These are phyloP conservation scores for Cyprinodon tularosa DNA, from an alignment of 2,113 vertebrate genomes.

Conservation along the genomic window DNA sequence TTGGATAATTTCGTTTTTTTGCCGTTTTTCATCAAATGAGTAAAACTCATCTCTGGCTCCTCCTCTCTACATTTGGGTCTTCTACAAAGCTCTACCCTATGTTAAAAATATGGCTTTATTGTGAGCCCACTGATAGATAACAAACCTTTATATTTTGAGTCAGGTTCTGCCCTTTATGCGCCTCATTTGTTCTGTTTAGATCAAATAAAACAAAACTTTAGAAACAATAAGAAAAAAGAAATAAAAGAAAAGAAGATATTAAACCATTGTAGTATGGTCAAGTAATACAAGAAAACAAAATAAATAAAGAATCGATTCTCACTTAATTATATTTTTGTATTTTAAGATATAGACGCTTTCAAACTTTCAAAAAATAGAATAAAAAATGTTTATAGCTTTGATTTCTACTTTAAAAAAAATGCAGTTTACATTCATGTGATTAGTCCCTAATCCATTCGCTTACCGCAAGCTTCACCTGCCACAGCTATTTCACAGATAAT, in stretches of 20 bases:
- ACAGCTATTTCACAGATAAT: conserved; percentile 72
- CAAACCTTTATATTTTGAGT: neutral
- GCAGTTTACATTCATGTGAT: conserved; percentile 19
- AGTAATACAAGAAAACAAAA: neutral
- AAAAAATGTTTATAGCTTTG: neutral
- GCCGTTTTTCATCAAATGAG: too few species aligned
- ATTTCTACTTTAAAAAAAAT: neutral
- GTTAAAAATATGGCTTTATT: too few species aligned
- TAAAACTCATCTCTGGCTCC: too few species aligned
- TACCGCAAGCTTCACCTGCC: conserved; percentile 44
- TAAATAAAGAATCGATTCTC: neutral
- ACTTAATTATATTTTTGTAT: neutral
- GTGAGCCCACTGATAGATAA: too few species aligned
- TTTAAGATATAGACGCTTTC: neutral
- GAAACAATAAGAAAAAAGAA: neutral
- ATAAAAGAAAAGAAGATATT: conserved; percentile 3
- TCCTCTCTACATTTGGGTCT: too few species aligned
- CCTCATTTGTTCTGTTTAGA: neutral
- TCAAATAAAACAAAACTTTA: conserved; percentile 1
- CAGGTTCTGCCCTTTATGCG: neutral
- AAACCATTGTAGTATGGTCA: neutral
- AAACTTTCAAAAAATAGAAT: neutral
- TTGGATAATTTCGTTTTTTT: too few species aligned
- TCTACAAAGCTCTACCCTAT: too few species aligned
- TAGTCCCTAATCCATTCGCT: conserved; percentile 18